Conservation (phyloP, 2,113 vertebrate species). For the Chaetodon trifascialis region DNA sequence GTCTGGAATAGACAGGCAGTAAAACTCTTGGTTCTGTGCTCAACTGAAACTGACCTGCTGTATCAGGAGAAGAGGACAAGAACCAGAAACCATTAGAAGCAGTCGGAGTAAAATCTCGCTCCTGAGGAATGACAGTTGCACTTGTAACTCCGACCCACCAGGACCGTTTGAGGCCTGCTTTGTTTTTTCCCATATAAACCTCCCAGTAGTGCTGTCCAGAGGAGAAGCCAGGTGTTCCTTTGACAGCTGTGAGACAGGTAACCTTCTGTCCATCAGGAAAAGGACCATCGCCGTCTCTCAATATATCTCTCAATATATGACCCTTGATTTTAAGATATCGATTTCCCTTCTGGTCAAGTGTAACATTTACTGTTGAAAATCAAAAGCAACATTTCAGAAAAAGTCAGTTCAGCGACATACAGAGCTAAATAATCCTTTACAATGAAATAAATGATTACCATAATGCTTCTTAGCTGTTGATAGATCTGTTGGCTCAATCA, state of each 20-base stretch:
- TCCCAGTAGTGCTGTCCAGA: conserved; percentile 78
- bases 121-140: fast-evolving
- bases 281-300: too few relatives aligned
- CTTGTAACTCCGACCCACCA: conserved; percentile 79
- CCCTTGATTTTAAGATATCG: fast-evolving
- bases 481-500: fast-evolving
- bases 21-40: conserved; percentile 22
- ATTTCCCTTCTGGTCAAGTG: not conserved
- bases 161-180: conserved; percentile 6
- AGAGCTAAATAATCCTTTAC: not conserved
- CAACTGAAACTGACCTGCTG: conserved; percentile 2
- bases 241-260: conserved; percentile 52
- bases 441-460: conserved; percentile 32
- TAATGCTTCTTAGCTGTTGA: fast-evolving
- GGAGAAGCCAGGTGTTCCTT: conserved; percentile 51
- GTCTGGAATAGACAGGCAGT: conserved; percentile 11
- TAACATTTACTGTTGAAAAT: conserved; percentile 66
- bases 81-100: conserved; percentile 69
- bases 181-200: not conserved
- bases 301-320: fast-evolving
- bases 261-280: not conserved
- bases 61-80: conserved; percentile 56
- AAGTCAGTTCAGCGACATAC: not conserved
- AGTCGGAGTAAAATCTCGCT: fast-evolving
- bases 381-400: conserved; percentile 9